Percentiles rank a stretch among this genome's conserved stretches.
Evolutionary conservation across 2,888 invertebrate genomes (phyloP).

Genomic region (Acleris laterana): DNA sequence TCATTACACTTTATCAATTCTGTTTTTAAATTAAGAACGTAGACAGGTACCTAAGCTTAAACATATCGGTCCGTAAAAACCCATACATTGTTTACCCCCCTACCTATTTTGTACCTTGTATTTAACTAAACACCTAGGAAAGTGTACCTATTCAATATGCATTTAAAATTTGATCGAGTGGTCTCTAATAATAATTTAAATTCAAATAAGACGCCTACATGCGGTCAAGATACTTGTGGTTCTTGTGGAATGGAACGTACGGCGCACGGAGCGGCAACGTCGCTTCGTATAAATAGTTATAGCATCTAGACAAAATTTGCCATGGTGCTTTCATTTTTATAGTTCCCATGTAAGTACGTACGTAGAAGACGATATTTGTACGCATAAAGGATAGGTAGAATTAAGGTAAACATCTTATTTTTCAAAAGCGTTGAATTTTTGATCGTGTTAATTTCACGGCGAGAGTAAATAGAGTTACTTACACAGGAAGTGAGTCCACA

Average conservation of each 20-base stretch:
- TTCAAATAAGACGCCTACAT: constrained; percentile 36
- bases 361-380: too few species aligned
- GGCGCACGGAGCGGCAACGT: constrained; percentile 34
- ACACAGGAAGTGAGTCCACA: too few species aligned
- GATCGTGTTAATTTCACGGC: too few species aligned
- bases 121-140: constrained; percentile 14
- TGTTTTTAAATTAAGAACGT: neutral
- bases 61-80: neutral
- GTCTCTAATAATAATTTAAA: constrained; percentile 31
- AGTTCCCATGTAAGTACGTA: neutral
- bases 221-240: constrained; percentile 35
- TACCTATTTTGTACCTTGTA: neutral
- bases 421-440: too few species aligned
- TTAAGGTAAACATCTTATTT: too few species aligned
- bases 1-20: too few species aligned
- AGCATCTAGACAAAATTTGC: constrained; percentile 32
- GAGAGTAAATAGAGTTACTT: too few species aligned
- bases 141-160: constrained; percentile 18
- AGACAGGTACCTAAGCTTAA: neutral
- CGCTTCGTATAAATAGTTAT: constrained; percentile 26
- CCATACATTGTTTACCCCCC: neutral
- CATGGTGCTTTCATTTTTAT: constrained; percentile 34
- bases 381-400: too few species aligned
- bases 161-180: constrained; percentile 35
- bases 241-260: constrained; percentile 19